Base-by-base conservation (phyloP, 2,888 invertebrate species). In the Ochropleura leucogaster region DNA sequence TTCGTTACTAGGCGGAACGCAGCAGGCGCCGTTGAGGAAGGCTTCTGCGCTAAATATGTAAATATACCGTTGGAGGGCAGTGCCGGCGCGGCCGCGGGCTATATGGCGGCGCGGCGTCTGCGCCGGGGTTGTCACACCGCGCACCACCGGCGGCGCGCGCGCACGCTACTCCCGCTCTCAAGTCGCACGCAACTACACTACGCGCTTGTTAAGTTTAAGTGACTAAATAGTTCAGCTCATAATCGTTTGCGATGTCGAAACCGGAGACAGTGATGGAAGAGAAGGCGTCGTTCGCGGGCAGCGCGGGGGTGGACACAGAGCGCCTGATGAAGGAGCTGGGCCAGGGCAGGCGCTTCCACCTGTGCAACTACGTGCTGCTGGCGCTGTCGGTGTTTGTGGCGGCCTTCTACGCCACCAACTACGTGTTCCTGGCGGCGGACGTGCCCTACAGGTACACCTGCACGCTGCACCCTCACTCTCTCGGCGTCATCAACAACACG, bases 291-390 rank as follows among this genome's bases (percentile, higher is more conserved):
- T 70, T 59, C 75, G 73, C 46, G n/a, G 83, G 83, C 6, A 77
- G 83, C 14, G 89, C 67, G 14, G 86, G 85, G 0, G 90, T 95
- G 84, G 94, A 95, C 86, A 89, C 90, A 49, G 96, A 96, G 77
- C 89, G 79, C n/a, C 87, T 96, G 89, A 93, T 96, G 95, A 78
- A 75, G 72, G 94, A 96, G 90, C 83, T 96, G 89, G 96, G 96
- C 14, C 95, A 95, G 91, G 91, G 88, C 87, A 82, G 90, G 30
- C 82, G 87, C 63, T 96, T 94, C 90, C 96, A 96, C 81, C 65
- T 96, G 68, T 16, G 76, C 77, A 95, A 92, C 90, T 96, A 93
- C 80, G 44, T 60, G 80, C 47, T 95, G 87, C 85, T 94, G 69
- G 91, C 94, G 14, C 46, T 95, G 71, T 85, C 89, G 4, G 88